Evolutionary conservation across 2,888 invertebrate genomes (phyloP).

Genomic region (Troglohyphantes excavatus): DNA sequence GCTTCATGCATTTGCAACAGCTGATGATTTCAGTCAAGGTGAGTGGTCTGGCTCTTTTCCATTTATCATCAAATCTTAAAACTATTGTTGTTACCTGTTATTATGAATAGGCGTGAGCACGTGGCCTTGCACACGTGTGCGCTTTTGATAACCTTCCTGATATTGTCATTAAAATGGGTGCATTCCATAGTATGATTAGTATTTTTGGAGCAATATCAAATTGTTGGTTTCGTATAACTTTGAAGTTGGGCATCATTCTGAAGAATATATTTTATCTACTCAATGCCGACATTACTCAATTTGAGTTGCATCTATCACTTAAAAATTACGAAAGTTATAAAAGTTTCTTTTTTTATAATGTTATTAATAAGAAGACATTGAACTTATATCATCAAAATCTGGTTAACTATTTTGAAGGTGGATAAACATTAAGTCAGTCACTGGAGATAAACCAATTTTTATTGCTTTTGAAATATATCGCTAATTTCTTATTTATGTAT

Average conservation of each 20-base stretch:
- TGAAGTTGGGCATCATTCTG: not conserved
- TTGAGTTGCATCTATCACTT: too few relatives aligned
- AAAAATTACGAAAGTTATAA: too few relatives aligned
- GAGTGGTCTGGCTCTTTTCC: conserved; percentile 51
- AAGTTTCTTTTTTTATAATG: too few relatives aligned
- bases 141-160: conserved; percentile 66
- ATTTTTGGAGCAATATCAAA: not conserved
- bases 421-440: too few relatives aligned
- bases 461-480: too few relatives aligned
- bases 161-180: conserved; percentile 44
- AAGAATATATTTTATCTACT: too few relatives aligned
- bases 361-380: too few relatives aligned
- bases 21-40: conserved; percentile 78
- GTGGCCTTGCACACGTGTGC: conserved; percentile 59
- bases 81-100: conserved; percentile 59
- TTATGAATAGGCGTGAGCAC: conserved; percentile 43
- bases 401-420: too few relatives aligned
- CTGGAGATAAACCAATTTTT: too few relatives aligned
- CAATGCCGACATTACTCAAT: too few relatives aligned
- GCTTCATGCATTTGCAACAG: conserved; percentile 70
- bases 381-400: too few relatives aligned
- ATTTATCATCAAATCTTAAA: conserved; percentile 67
- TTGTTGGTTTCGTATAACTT: not conserved
- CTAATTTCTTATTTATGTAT: too few relatives aligned
- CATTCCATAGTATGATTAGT: conserved; percentile 20